A percentile compares a stretch with the other conserved stretches of the same genome.
These are phyloP conservation scores for Aldrovandia affinis DNA, from an alignment of 2,797 vertebrate genomes.

Conservation along the genomic window DNA sequence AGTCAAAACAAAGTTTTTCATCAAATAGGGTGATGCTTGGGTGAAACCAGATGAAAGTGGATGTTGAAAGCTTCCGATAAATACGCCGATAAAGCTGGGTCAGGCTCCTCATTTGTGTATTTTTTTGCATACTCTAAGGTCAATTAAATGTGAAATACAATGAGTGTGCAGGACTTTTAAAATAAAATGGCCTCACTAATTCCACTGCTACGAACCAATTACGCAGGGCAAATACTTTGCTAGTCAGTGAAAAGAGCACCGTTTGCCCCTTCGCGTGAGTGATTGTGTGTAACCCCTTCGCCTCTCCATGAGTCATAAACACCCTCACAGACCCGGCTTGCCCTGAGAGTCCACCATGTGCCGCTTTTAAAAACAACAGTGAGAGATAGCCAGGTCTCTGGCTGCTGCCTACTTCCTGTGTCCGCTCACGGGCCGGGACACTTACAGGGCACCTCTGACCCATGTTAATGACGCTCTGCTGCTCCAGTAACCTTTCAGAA, in stretches of 20 bases:
- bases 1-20: too few species aligned
- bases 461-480: constrained; percentile 46
- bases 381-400: constrained; percentile 52
- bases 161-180: too few species aligned
- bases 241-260: too few species aligned
- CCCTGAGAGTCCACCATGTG: not conserved
- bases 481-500: constrained; percentile 8
- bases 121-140: too few species aligned
- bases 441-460: constrained; percentile 61
- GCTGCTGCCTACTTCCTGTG: constrained; percentile 49
- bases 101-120: not conserved
- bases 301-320: not conserved
- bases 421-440: constrained; percentile 51
- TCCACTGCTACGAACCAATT: not conserved
- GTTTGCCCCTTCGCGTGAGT: too few species aligned
- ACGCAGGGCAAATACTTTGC: too few species aligned
- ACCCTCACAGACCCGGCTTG: not conserved
- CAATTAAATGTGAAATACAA: too few species aligned
- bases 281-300: too few species aligned
- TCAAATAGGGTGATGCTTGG: too few species aligned
- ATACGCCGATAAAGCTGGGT: not conserved
- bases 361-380: constrained; percentile 67
- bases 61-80: too few species aligned
- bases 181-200: not conserved
- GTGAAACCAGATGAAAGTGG: too few species aligned